phyloP scores from a whole-genome alignment of 2,888 invertebrate species.

The Odiellus spinosus region DNA sequence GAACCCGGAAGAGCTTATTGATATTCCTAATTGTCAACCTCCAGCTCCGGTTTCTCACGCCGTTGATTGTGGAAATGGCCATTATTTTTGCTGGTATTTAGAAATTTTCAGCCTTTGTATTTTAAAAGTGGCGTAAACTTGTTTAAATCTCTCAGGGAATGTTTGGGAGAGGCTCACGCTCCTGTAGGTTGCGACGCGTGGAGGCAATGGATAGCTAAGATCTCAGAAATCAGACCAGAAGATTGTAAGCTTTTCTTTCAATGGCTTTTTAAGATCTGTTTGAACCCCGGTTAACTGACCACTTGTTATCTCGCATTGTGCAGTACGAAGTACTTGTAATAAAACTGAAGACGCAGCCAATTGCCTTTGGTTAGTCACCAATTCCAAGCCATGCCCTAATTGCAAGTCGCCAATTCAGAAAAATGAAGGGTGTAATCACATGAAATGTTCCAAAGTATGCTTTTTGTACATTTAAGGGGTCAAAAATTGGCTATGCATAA shows the following conservation, averaged over 20 bases:
- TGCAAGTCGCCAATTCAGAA: slow-evolving; percentile 54
- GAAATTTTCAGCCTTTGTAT: slow-evolving; percentile 5
- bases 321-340: slow-evolving; percentile 33
- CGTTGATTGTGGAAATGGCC: slow-evolving; percentile 52
- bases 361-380: slow-evolving; percentile 49
- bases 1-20: slow-evolving; percentile 8
- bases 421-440: slow-evolving; percentile 54
- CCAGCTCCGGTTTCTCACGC: slow-evolving; percentile 39
- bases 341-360: slow-evolving; percentile 43
- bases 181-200: slow-evolving; percentile 48
- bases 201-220: slow-evolving; percentile 44
- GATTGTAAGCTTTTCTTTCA: slow-evolving; percentile 30
- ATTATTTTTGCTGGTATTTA: slow-evolving; percentile 53
- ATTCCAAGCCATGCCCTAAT: slow-evolving; percentile 52
- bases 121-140: not conserved
- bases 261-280: not conserved
- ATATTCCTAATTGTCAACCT: slow-evolving; percentile 19
- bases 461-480: too few relatives aligned
- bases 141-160: slow-evolving; percentile 32
- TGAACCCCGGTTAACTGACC: too few relatives aligned
- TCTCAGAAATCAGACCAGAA: slow-evolving; percentile 47
- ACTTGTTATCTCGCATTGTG: too few relatives aligned
- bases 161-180: slow-evolving; percentile 45
- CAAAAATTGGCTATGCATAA: too few relatives aligned
- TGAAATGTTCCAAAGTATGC: slow-evolving; percentile 50